phyloP scores from a whole-genome alignment of 2,888 invertebrate species.

The Andrena minutula region DNA sequence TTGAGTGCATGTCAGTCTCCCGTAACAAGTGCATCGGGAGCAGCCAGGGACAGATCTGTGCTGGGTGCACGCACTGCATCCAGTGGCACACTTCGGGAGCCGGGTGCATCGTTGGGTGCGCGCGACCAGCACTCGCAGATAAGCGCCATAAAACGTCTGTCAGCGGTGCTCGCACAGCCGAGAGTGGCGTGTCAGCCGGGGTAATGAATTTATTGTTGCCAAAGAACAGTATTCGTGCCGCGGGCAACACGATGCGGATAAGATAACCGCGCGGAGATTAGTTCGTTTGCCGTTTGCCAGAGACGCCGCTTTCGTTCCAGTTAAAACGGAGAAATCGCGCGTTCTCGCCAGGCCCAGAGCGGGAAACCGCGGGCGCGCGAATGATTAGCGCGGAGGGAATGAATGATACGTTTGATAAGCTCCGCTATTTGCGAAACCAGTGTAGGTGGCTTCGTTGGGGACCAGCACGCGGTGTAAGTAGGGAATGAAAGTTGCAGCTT shows the following conservation, averaged over 20 bases:
- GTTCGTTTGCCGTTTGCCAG: constrained; percentile 36
- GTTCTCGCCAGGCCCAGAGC: background rate
- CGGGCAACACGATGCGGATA: constrained; percentile 48
- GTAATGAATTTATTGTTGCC: constrained; percentile 65
- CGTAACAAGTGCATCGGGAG: background rate
- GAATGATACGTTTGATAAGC: background rate
- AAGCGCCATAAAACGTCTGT: constrained; percentile 62
- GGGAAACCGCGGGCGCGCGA: background rate
- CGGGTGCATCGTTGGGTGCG: constrained; percentile 15
- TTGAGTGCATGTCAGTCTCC: no score
- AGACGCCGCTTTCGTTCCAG: constrained; percentile 18
- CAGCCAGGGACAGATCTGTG: no score
- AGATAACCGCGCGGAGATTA: constrained; percentile 59
- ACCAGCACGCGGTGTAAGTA: background rate
- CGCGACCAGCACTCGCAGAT: constrained; percentile 36
- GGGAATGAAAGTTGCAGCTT: no score
- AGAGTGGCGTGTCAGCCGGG: constrained; percentile 35
- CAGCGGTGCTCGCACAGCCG: constrained; percentile 29
- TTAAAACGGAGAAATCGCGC: background rate
- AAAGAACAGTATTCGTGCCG: constrained; percentile 44
- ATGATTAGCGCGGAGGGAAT: constrained; percentile 8
- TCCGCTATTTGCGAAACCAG: background rate
- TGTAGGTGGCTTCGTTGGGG: background rate
- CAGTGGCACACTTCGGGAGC: constrained; percentile 43
- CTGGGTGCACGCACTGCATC: background rate